A percentile compares a stretch with the other conserved stretches of the same genome.
Evolutionary conservation across 2,113 vertebrate species (phyloP).

Genomic region (Prolemur simus): DNA sequence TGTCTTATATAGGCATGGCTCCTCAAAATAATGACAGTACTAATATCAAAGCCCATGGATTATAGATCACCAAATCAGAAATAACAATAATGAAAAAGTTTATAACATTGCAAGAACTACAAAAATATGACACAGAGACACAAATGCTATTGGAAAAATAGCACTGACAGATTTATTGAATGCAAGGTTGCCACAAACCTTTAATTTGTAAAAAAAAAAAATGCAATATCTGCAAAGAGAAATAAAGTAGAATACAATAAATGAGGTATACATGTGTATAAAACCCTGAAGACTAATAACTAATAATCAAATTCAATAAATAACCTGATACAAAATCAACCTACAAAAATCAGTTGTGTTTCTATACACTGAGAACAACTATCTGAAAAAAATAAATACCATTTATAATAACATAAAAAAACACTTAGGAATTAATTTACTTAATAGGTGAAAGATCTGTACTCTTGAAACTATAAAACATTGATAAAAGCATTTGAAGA

Average conservation of each 20-base stretch:
- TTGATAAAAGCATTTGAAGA: background rate
- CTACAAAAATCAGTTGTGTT: background rate
- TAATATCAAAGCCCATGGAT: background rate
- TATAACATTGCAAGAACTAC: background rate
- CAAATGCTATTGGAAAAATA: background rate
- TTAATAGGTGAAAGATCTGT: background rate
- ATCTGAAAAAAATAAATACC: background rate
- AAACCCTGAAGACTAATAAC: background rate
- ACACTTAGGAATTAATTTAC: background rate
- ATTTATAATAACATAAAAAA: background rate
- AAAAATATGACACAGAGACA: background rate
- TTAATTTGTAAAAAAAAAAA: background rate
- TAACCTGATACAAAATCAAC: background rate
- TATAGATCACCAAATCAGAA: background rate
- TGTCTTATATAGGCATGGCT: background rate
- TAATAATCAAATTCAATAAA: background rate
- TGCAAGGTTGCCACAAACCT: background rate
- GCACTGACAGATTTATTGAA: background rate
- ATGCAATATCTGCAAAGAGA: too few relatives aligned
- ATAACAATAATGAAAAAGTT: background rate
- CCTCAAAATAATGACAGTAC: background rate
- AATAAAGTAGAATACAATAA: background rate
- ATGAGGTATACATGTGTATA: too few relatives aligned
- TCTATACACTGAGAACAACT: background rate
- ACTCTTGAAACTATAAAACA: background rate